Evolutionary conservation across 2,888 invertebrate species (phyloP).

Genomic region (Agriotes lineatus): DNA sequence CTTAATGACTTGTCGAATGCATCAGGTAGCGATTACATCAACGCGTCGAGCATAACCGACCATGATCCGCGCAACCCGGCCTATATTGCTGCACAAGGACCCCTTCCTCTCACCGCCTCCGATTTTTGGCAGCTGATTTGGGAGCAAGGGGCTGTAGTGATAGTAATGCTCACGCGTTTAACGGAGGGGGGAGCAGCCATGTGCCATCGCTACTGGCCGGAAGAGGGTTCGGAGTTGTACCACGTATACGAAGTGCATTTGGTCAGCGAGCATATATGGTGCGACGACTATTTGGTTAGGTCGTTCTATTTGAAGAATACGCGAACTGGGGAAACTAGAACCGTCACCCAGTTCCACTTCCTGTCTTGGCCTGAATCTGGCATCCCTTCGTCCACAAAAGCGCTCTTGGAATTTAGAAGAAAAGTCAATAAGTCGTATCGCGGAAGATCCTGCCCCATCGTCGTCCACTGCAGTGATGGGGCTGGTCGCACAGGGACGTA

Average conservation of each 20-base stretch:
- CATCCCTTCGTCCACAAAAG: conserved; percentile 93
- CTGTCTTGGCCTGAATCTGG: conserved; percentile 97
- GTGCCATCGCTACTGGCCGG: conserved; percentile 99
- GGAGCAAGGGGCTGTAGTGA: conserved; percentile 97
- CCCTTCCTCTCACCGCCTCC: conserved; percentile 90
- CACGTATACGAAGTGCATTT: conserved; percentile 99
- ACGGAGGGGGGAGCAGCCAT: conserved; percentile 93
- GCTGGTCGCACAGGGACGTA: conserved; percentile 84
- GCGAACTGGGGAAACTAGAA: conserved; percentile 97
- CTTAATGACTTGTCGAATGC: conserved; percentile 91
- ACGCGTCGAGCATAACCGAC: conserved; percentile 98
- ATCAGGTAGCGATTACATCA: conserved; percentile 94
- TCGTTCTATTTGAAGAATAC: conserved; percentile 99
- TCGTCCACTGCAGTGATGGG: conserved; percentile 86
- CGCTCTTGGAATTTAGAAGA: conserved; percentile 96
- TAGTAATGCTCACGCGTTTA: conserved; percentile 92
- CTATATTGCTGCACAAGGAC: conserved; percentile 97
- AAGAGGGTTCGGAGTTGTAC: conserved; percentile 95
- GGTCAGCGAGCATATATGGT: conserved; percentile 99
- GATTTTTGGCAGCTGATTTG: conserved; percentile 99
- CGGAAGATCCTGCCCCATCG: conserved; percentile 97
- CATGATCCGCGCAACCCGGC: conserved; percentile 98
- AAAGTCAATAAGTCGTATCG: conserved; percentile 99
- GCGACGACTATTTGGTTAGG: conserved; percentile 98
- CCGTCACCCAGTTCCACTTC: conserved; percentile 99